These are phyloP conservation scores for Hystrix brachyura DNA, from an alignment of 2,113 vertebrate species.

Conservation along the genomic window DNA sequence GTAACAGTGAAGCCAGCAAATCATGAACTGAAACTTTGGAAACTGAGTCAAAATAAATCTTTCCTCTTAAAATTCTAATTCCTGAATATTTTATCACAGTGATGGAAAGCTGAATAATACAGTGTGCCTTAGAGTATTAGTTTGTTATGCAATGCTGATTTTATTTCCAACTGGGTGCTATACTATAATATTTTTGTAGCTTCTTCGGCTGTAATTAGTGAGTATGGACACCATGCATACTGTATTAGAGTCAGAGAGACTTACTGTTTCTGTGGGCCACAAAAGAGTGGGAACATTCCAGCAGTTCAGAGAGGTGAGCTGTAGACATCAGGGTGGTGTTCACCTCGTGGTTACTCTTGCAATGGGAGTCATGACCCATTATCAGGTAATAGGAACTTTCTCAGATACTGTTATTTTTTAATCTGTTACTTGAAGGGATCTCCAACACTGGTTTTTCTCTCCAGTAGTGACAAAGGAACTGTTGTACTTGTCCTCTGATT, in stretches of 20 bases:
- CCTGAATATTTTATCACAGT: not conserved
- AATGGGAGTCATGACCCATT: too few species aligned
- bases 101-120: not conserved
- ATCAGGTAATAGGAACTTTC: not conserved
- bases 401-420: not conserved
- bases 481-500: too few species aligned
- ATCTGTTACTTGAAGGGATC: not conserved
- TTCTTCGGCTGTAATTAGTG: not conserved
- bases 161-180: not conserved
- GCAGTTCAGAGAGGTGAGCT: not conserved
- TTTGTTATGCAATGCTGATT: not conserved
- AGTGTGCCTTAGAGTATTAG: not conserved
- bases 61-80: not conserved
- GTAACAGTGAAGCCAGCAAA: not conserved
- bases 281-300: not conserved
- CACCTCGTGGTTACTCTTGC: not conserved
- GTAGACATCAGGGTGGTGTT: not conserved
- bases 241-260: not conserved
- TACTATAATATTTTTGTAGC: not conserved
- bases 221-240: not conserved
- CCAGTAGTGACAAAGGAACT: not conserved
- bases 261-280: not conserved
- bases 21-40: not conserved
- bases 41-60: not conserved
- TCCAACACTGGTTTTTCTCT: not conserved